Percentiles rank a stretch among this genome's conserved stretches.
These are phyloP conservation scores for Strigamia crassipes DNA, from an alignment of 2,888 invertebrate genomes.

Conservation along the genomic window DNA sequence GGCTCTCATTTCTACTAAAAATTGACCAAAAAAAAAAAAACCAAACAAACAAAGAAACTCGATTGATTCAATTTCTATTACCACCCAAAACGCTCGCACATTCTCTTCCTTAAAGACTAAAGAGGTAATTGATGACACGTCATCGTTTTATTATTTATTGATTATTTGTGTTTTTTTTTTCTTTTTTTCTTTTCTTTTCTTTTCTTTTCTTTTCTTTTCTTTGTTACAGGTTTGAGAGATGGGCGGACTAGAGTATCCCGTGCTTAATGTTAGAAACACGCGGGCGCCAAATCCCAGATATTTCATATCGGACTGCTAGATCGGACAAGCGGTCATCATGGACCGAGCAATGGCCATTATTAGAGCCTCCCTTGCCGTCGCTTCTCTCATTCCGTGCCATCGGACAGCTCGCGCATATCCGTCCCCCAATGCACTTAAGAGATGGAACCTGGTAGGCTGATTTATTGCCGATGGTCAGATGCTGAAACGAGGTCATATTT, in stretches of 20 bases:
- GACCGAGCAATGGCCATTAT: slow-evolving; percentile 36
- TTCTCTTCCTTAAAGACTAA: not conserved
- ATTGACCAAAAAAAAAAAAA: too few species aligned
- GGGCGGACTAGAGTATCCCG: slow-evolving; percentile 10
- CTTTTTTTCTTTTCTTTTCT: not conserved
- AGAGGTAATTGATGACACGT: not conserved
- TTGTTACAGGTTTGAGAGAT: not conserved
- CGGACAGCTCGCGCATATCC: slow-evolving; percentile 42
- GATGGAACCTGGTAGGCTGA: not conserved
- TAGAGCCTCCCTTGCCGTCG: not conserved
- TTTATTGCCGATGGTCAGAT: slow-evolving; percentile 23
- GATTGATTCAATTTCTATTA: too few species aligned
- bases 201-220: not conserved
- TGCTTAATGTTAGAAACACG: slow-evolving; percentile 13
- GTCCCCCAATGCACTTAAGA: not conserved
- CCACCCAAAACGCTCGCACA: too few species aligned
- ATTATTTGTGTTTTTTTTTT: not conserved
- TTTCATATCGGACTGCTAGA: slow-evolving; percentile 25
- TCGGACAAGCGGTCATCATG: slow-evolving; percentile 39
- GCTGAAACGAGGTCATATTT: slow-evolving; percentile 45
- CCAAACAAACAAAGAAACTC: too few species aligned
- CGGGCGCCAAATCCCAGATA: slow-evolving; percentile 38
- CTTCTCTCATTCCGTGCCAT: not conserved
- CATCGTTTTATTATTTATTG: not conserved
- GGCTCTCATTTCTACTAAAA: too few species aligned